Base-by-base conservation (phyloP, 2,797 vertebrate genomes). In the Margarornis squamiger region DNA sequence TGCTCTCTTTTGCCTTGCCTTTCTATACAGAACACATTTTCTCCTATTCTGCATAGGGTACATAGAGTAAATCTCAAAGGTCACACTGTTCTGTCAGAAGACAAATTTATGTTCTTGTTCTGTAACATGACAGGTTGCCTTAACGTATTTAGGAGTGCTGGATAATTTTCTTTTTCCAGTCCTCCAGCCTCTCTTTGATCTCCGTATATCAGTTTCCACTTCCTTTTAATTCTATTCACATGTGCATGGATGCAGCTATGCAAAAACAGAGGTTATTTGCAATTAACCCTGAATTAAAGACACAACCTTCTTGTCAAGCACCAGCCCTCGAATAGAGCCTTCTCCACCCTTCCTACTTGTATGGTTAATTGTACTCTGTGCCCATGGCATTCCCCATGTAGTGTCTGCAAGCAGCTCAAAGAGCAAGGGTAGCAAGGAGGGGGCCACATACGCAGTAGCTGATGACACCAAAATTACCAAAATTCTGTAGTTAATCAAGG, bases 281-380 rank as follows among this genome's bases (percentile, higher is more conserved):
- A 93, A 96, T 94, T 93, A 96, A 93, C 68, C 70, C 16, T 2
- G 1, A 75, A 62, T 2, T 48, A 79, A 88, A 88, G 83, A 41
- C 36, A 48, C 0, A 2, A 58, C 45, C 82, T 72, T 41, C 68
- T 80, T 90, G 55, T 51, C 23, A 36, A 92, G 49, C 22, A 52
- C 19, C 43, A 67, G 52, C 57, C 55, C 70, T 66, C 30, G 26
- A 79, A 36, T n/a, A 54, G 59, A 72, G 55, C 45, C 67, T 79
- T 57, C 49, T 34, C 32, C 9, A 11, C 46, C 61, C 87, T 52
- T 79, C 45, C 46, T 68, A 34, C 22, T 65, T 58, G 57, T 14
- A 20, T 20, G 20, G 57, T 59, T 88, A 86, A 93, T 90, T 78
- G 78, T 58, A 45, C 1, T 2, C 61, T 75, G 58, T 55, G 63